Conservation (phyloP, 2,888 invertebrate genomes). For the Mimachlamys varia region DNA sequence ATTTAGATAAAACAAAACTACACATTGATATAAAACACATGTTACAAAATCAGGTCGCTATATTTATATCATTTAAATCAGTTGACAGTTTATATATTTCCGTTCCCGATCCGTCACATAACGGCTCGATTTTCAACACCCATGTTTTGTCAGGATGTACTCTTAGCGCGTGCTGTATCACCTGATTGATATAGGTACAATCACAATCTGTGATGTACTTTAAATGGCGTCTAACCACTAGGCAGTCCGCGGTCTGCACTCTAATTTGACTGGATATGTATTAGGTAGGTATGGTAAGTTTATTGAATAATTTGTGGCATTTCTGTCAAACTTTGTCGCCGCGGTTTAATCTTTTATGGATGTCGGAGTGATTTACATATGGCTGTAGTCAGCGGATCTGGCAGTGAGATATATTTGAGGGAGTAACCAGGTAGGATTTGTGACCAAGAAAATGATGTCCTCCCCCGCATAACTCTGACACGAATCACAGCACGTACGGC, state of each 20-base stretch:
- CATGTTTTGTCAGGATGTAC: slow-evolving; percentile 22
- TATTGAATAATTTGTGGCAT: background rate
- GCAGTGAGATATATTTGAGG: background rate
- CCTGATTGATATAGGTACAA: background rate
- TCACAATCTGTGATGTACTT: slow-evolving; percentile 8
- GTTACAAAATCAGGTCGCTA: background rate
- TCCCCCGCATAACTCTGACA: background rate
- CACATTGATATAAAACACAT: background rate
- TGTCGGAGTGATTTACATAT: background rate
- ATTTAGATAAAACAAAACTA: background rate
- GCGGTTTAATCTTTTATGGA: background rate
- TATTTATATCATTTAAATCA: background rate
- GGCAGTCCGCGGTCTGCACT: background rate
- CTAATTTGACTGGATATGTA: background rate
- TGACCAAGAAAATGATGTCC: background rate
- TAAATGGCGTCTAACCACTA: background rate
- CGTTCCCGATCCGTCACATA: background rate
- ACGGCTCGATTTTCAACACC: background rate
- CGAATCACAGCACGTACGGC: background rate
- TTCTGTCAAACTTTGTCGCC: slow-evolving; percentile 2
- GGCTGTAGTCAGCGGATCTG: background rate
- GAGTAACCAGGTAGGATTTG: background rate
- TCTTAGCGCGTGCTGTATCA: background rate
- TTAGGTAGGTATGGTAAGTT: background rate
- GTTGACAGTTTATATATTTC: background rate